These are phyloP conservation scores for Hirudinaria manillensis DNA, from an alignment of 2,888 invertebrate genomes.

Conservation along the genomic window DNA sequence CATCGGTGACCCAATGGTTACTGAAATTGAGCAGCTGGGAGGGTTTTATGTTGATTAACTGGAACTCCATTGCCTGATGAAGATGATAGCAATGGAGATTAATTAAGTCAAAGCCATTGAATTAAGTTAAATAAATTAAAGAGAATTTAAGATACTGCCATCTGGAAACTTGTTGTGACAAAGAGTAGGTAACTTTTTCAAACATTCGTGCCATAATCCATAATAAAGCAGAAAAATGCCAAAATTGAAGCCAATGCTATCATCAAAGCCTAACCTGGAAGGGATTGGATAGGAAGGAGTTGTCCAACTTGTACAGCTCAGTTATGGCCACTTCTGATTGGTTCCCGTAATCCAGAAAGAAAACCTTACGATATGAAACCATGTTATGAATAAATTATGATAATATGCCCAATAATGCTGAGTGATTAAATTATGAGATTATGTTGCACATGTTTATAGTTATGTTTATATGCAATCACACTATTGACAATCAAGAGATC, in stretches of 20 bases:
- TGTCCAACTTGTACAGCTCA: conserved; percentile 40
- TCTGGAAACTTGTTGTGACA: no score
- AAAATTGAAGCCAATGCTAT: background rate
- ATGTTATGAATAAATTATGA: background rate
- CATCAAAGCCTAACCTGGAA: conserved; percentile 42
- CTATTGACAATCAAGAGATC: background rate
- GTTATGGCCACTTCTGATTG: conserved; percentile 41
- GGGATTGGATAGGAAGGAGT: conserved; percentile 40
- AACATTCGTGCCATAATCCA: no score
- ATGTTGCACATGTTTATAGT: background rate
- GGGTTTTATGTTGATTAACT: conserved; percentile 67
- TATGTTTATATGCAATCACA: background rate
- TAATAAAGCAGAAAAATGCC: background rate
- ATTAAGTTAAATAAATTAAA: no score
- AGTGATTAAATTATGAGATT: background rate
- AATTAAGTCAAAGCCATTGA: background rate
- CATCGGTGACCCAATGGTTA: conserved; percentile 63
- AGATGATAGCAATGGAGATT: background rate
- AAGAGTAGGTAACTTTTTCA: no score
- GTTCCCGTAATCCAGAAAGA: conserved; percentile 75
- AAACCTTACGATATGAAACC: conserved; percentile 39
- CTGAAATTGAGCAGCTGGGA: conserved; percentile 61
- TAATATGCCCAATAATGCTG: no score
- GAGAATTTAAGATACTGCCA: no score
- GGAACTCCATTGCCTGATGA: conserved; percentile 65